Conservation (phyloP, 1,140 invertebrate species). For the Drosophila obscura region DNA sequence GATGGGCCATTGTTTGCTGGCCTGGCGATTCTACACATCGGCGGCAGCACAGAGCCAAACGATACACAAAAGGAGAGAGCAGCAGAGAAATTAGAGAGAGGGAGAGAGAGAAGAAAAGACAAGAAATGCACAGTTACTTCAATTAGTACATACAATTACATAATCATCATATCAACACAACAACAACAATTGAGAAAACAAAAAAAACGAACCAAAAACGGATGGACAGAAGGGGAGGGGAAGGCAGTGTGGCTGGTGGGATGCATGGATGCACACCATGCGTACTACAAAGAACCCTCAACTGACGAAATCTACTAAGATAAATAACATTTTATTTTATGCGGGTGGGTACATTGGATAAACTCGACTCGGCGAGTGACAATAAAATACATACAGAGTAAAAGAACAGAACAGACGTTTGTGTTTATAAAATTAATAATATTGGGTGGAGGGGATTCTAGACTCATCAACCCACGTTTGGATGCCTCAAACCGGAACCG, state of each 20-base stretch:
- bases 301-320: slow-evolving; percentile 9
- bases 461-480: slow-evolving; percentile 26
- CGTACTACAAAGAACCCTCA: slow-evolving; percentile 3
- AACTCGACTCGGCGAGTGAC: slow-evolving; percentile 7
- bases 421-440: not conserved
- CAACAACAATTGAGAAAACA: slow-evolving; percentile 5
- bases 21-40: slow-evolving; percentile 61
- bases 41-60: slow-evolving; percentile 39
- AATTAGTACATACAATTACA: slow-evolving; percentile 25
- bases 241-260: no score
- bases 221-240: no score
- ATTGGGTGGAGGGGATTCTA: not conserved
- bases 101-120: slow-evolving; percentile 42
- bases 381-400: slow-evolving; percentile 21
- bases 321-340: slow-evolving; percentile 32
- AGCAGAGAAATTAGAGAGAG: slow-evolving; percentile 51
- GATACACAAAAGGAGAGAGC: slow-evolving; percentile 39
- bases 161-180: slow-evolving; percentile 29
- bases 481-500: not conserved
- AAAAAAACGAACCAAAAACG: not conserved
- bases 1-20: slow-evolving; percentile 47
- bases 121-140: slow-evolving; percentile 57
- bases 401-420: slow-evolving; percentile 1
- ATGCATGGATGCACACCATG: not conserved
- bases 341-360: slow-evolving; percentile 1